A percentile compares a stretch with the other conserved stretches of the same genome.
Evolutionary conservation across 2,113 vertebrate species (phyloP).

Genomic region (Deroptyus accipitrinus): DNA sequence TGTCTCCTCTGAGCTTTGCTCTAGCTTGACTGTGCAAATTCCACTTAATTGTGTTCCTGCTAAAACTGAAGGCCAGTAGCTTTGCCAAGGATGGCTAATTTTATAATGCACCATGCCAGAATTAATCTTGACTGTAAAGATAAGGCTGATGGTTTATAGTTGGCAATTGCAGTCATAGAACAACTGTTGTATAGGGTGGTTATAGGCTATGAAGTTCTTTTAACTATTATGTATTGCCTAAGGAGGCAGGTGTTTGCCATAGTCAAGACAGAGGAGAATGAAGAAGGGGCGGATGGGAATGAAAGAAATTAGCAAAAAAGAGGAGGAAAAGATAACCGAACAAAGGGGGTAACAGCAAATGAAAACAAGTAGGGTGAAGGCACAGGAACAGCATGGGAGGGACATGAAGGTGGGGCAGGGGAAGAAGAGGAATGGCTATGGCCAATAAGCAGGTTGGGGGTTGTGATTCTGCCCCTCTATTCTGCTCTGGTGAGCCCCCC

Average conservation of each 20-base stretch:
- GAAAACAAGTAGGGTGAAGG: neutral
- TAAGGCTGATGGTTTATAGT: slow-evolving; percentile 13
- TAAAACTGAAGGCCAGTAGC: neutral
- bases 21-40: slow-evolving; percentile 15
- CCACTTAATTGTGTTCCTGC: slow-evolving; percentile 37
- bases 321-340: neutral
- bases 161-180: neutral
- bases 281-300: neutral
- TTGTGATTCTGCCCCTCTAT: neutral
- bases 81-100: slow-evolving; percentile 32
- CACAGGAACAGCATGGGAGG: accelerated
- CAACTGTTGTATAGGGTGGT: neutral
- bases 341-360: neutral
- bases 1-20: slow-evolving; percentile 27
- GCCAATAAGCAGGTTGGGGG: neutral
- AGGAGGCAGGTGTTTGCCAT: neutral
- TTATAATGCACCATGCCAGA: neutral
- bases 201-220: neutral
- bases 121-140: neutral
- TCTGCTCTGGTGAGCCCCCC: neutral
- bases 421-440: neutral
- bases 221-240: neutral
- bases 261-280: neutral
- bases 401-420: neutral
- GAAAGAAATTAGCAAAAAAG: neutral